Base-by-base conservation (phyloP, 2,113 vertebrate genomes). In the Phasianus colchicus region DNA sequence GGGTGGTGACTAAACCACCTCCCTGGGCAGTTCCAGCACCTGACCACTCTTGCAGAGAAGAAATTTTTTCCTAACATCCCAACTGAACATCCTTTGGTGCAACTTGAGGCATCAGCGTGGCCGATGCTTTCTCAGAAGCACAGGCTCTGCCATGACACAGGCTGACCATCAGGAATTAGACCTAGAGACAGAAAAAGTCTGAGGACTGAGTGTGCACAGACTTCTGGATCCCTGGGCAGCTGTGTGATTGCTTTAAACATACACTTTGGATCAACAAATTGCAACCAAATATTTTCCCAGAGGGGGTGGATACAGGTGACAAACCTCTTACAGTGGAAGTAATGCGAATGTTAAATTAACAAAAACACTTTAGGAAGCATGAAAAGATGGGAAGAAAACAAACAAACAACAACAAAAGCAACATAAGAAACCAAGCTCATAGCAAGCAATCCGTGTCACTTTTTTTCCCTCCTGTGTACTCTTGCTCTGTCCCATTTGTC, bases 401-500 rank as follows among this genome's bases (percentile, higher is more conserved):
- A 60, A 34, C 21, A n/a, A 64, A 64, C 36, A 64, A 64, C 36
- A 64, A 64, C 61, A 64, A 64, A 36, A 63, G 15, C 60, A 63
- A 27, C 36, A 40, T 32, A 81, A 55, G 32, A 90, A 95, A 48
- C 69, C 84, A 81, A 96, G 96, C 97, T 98, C 84, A 21, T 98
- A 98, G 98, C 96, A 97, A 98, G 98, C 97, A 90, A 97, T 97
- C 95, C 72, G 91, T 98, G 98, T 98, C 98, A 98, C 97, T 97
- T 97, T 97, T 97, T 98, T 97, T 95, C 93, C 94, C 97, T 97
- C 55, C 87, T 96, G 97, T 95, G 85, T 97, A 97, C 96, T 98
- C 97, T 96, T 92, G 97, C 96, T 98, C 98, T 97, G 98, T 98
- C 98, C 98, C 98, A 98, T 98, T 98, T 98, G 98, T 98, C 98